Evolutionary conservation across 2,113 vertebrate species (phyloP), one percentile per base, ranked within the genome.

Genomic region (Neodontobutis hainanensis): DNA sequence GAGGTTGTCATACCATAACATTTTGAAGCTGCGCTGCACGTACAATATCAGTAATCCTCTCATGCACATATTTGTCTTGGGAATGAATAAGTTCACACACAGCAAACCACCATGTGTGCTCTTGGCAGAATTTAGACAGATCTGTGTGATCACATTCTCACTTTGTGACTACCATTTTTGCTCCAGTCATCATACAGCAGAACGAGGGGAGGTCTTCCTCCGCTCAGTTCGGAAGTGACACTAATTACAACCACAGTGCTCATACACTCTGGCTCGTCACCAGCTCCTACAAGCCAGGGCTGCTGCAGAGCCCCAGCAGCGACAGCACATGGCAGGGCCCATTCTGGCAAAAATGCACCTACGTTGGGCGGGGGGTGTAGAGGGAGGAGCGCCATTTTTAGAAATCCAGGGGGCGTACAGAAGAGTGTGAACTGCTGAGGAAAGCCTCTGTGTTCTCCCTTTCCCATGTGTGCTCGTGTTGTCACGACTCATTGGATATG

Each of bases 381-480:
- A 45, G 75, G 65, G 56, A 72, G 61, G 67, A 14, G 9, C 80
- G 75, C 48, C 77, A 85, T 88, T 89, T 91, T 90, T 92, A 90
- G 89, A 89, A 80, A 87, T 65, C 78, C 73, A 83, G 87, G 81
- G 87, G 89, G 87, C 59, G 84, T 83, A 65, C 43, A 86, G 14
- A 82, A 80, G 67, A 85, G 72, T 63, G 81, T 71, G 52, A 73
- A 60, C 81, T 78, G 84, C 73, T 82, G 78, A 78, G 81, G 84
- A 87, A 85, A 84, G 70, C 78, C 78, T 61, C 78, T 65, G 73
- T 71, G 73, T 77, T 84, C 58, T 65, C 68, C 50, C 10, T 70
- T 61, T 62, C 58, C 75, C 46, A 70, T 61, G 40, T 78, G 62
- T 52, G 44, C 19, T 27, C 3, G 60, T 34, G 59, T 55, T 48